Percentiles rank a stretch among this genome's conserved stretches.
Conservation (phyloP, 2,797 vertebrate species). For the Sebastes kiyomatsui region DNA sequence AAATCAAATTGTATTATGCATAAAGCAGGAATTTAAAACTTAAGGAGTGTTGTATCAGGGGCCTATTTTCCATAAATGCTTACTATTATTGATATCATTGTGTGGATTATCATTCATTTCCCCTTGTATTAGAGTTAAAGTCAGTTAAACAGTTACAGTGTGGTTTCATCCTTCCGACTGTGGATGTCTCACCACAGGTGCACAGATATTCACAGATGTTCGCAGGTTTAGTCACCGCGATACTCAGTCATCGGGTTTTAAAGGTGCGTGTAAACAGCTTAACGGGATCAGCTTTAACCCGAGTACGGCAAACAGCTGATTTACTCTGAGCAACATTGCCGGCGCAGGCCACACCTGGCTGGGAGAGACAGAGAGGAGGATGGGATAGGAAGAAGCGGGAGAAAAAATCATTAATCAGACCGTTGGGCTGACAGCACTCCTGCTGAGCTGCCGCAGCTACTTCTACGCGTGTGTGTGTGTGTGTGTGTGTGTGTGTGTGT, state of each 20-base stretch:
- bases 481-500: background rate
- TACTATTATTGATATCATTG: background rate
- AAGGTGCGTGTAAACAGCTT: conserved; percentile 58
- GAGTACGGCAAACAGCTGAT: conserved; percentile 56
- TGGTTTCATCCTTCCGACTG: background rate
- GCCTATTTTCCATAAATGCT: background rate
- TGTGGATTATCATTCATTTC: background rate
- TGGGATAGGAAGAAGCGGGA: background rate
- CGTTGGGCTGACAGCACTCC: conserved; percentile 59
- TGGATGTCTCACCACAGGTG: background rate
- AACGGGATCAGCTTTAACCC: conserved; percentile 57
- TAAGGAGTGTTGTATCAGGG: background rate
- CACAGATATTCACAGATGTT: conserved; percentile 34
- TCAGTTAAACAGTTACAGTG: background rate
- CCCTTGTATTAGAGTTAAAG: background rate
- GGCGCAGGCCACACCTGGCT: conserved; percentile 45
- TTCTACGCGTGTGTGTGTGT: background rate
- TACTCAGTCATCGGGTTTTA: conserved; percentile 25
- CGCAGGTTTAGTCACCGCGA: conserved; percentile 22
- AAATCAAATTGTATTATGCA: background rate
- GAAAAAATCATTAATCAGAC: conserved; percentile 64
- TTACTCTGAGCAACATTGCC: conserved; percentile 15
- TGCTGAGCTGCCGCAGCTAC: conserved; percentile 48
- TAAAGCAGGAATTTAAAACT: background rate
- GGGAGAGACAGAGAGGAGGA: background rate